Base-by-base conservation (phyloP, 1,140 invertebrate genomes). In the Zaprionus tsacasi region DNA sequence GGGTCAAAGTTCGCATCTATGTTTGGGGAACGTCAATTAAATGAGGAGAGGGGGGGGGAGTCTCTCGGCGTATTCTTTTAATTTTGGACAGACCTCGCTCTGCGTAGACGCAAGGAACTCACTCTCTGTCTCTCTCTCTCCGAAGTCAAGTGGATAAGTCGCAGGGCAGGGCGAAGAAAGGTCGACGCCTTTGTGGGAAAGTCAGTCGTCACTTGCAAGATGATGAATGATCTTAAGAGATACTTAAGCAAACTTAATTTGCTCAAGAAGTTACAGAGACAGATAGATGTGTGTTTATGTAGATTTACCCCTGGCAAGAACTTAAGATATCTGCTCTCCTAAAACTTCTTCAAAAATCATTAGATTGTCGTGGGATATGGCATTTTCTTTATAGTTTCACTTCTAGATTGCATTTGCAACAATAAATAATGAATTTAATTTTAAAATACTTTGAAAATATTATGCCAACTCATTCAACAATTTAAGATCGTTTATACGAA, bases 1-100 rank as follows among this genome's bases (percentile, higher is more conserved):
- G 35, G 74, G 74, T 72, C 74, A 76, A 76, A 76, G 74, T 76
- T 76, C 74, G 70, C 61, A 66, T 70, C 70, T 48, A 72, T 76
- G 61, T 61, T 76, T 72, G 61, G 54, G 25, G 50, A 76, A 76
- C 64, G 56, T 71, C 70, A 76, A 70, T 76, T 76, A 70, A 65
- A 76, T 59, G 68, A 13, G 38, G 38, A 56, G 68, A 3, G 3
- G 27, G 3, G 4, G n/a, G 21, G 21, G 21, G 27, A 30, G 27
- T 30, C 27, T 30, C 40, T 52, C 35, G 17, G 17, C 30, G 5
- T 55, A 17, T 52, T 57, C 52, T 57, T 66, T 66, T 21, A 35
- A 45, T 35, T 21, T 43, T 15, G 40, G 7, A 15, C 40, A 43
- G n/a, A 15, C 27, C 10, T 43, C 30, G n/a, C 21, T 38, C 12